These are phyloP conservation scores for Griposia aprilina DNA, from an alignment of 2,888 invertebrate genomes.

Conservation along the genomic window DNA sequence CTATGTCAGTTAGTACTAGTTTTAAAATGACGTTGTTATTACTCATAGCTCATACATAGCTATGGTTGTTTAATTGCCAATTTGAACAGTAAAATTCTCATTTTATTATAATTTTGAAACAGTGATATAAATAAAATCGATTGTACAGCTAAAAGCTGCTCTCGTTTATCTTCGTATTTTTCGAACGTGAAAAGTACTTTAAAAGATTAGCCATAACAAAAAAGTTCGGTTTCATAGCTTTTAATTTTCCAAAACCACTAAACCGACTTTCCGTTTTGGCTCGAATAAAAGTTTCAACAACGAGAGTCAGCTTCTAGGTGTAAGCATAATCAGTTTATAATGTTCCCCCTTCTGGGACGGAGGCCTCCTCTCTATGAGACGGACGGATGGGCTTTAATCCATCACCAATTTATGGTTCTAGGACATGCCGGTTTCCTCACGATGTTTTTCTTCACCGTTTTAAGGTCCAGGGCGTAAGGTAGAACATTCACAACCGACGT, in stretches of 20 bases:
- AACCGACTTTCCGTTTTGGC: conserved; percentile 10
- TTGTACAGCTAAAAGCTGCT: conserved; percentile 32
- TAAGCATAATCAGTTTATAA: not conserved
- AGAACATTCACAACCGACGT: not conserved
- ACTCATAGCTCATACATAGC: conserved; percentile 46
- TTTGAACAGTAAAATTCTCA: conserved; percentile 61
- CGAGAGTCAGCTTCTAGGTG: conserved; percentile 29
- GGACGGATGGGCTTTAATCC: not conserved
- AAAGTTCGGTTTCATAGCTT: conserved; percentile 21
- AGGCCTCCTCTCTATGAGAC: not conserved
- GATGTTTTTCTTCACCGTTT: conserved; percentile 10
- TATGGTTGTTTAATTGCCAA: conserved; percentile 56
- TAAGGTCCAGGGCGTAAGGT: no score
- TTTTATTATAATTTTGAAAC: conserved; percentile 55
- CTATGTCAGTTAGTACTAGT: conserved; percentile 44
- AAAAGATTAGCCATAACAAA: not conserved
- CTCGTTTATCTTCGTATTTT: conserved; percentile 20
- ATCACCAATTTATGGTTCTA: not conserved
- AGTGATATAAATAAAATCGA: not conserved
- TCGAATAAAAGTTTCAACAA: not conserved
- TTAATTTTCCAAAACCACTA: conserved; percentile 18
- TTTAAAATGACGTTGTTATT: conserved; percentile 37
- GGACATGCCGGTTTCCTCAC: not conserved
- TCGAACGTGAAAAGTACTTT: not conserved
- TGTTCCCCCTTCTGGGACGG: not conserved